phyloP scores from a whole-genome alignment of 2,888 invertebrate species.

The Orthosia gracilis region DNA sequence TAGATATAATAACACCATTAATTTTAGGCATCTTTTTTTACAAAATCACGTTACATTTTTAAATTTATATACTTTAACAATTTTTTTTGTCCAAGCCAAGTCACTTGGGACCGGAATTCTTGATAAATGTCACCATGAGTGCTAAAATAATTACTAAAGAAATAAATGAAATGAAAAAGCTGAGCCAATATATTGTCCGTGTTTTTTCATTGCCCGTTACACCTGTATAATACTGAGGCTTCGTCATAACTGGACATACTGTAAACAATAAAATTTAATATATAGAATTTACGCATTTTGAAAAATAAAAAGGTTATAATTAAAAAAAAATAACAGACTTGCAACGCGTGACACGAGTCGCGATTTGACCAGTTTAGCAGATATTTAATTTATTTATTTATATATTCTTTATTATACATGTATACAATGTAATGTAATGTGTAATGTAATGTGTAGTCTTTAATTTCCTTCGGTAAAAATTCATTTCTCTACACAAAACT shows the following conservation, averaged over 20 bases:
- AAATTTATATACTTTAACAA: not conserved
- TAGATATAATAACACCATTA: not conserved
- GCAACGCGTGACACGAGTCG: conserved; percentile 6
- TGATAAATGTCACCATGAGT: conserved; percentile 32
- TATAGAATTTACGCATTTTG: not conserved
- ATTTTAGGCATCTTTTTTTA: not conserved
- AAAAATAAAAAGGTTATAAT: not conserved
- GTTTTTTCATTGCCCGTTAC: conserved; percentile 21
- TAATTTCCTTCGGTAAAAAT: too few relatives aligned
- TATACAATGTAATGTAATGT: too few relatives aligned
- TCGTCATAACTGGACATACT: conserved; percentile 26
- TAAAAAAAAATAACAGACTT: conserved; percentile 8
- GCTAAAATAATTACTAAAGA: conserved; percentile 22
- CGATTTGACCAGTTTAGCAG: not conserved
- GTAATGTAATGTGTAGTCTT: too few relatives aligned
- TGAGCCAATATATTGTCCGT: conserved; percentile 13
- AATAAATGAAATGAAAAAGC: conserved; percentile 23
- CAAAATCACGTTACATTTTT: conserved; percentile 16
- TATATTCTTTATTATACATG: too few relatives aligned
- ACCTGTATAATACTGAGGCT: conserved; percentile 30
- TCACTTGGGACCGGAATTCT: conserved; percentile 30
- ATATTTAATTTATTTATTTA: too few relatives aligned
- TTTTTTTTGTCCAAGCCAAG: conserved; percentile 20
- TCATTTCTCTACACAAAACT: too few relatives aligned
- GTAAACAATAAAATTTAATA: conserved; percentile 21